phyloP scores from a whole-genome alignment of 2,797 vertebrate genomes.

The Macrochelys suwanniensis region DNA sequence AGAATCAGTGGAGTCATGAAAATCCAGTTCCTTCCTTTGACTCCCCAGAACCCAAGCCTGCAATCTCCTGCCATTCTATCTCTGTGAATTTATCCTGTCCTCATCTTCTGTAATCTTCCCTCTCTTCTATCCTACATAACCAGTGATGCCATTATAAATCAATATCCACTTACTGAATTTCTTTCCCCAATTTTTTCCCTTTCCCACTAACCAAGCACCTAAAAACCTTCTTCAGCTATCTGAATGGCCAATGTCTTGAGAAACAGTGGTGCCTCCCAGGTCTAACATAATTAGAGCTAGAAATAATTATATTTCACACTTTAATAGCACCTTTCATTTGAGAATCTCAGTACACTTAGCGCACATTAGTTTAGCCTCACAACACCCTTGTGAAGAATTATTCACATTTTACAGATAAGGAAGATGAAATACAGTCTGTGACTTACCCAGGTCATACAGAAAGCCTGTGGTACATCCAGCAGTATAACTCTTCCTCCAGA shows the following conservation, averaged over 20 bases:
- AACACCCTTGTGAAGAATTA: not conserved
- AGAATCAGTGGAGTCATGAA: not conserved
- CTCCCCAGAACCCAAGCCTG: not conserved
- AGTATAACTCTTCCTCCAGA: no score
- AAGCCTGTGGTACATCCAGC: no score
- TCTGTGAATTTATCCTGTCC: not conserved
- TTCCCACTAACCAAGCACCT: not conserved
- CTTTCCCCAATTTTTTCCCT: not conserved
- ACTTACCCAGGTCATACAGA: no score
- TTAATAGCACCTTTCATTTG: not conserved
- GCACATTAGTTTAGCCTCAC: not conserved
- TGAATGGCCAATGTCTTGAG: not conserved
- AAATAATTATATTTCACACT: not conserved
- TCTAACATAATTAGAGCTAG: not conserved
- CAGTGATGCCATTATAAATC: not conserved
- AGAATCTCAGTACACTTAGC: not conserved
- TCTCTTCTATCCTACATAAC: not conserved
- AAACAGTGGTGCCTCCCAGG: not conserved
- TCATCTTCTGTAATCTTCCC: not conserved
- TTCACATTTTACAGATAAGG: not conserved
- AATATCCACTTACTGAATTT: not conserved
- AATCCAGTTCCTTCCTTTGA: not conserved
- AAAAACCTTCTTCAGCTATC: not conserved
- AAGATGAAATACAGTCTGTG: no score
- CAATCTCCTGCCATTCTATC: not conserved